Base-by-base conservation (phyloP, 2,113 vertebrate species). In the Strix uralensis region DNA sequence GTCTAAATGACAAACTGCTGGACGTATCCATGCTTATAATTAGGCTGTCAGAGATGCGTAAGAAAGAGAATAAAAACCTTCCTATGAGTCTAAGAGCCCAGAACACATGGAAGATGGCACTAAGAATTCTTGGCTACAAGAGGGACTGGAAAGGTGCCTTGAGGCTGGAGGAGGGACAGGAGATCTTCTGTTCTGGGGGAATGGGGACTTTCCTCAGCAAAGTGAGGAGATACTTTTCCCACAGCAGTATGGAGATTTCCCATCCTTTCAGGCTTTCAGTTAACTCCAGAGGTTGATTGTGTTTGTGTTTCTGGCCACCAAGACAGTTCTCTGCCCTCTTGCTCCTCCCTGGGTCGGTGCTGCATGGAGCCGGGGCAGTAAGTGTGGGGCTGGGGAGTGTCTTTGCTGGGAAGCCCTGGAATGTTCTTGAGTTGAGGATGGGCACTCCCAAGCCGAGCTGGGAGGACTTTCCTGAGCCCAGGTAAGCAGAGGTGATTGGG, bases 321-420 rank as follows among this genome's bases (percentile, higher is more conserved):
- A 38, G 55, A 11, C 15, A 12, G 9, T 47, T 49, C 5, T 18
- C 19, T 47, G 25, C 7, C 5, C 47, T 62, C 15, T 15, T 47
- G 14, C 23, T 81, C 11, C 23, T 73, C 11, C 30, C n/a, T 59
- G 17, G 47, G 11, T 36, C 0, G 0, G 15, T 27, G 38, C 12
- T 65, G 38, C 38, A 5, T 0, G 1, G 57, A 21, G 8, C 30
- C 34, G 44, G 42, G 34, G 5, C 6, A 27, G 26, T 3, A 8
- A 59, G 9, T 22, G 42, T 26, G 32, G 15, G 32, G 11, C 20
- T 36, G n/a, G 15, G 54, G 25, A 36, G 9, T 23, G 75, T 15
- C 49, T 21, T 70, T 46, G 5, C 16, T 38, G 49, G 26, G 10
- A 78, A 66, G 38, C 7, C 16, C 25, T 20, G 7, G 9, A 46